Evolutionary conservation across 2,113 vertebrate genomes (phyloP), one percentile per base, ranked within the genome.

Genomic region (Burhinus oedicnemus): DNA sequence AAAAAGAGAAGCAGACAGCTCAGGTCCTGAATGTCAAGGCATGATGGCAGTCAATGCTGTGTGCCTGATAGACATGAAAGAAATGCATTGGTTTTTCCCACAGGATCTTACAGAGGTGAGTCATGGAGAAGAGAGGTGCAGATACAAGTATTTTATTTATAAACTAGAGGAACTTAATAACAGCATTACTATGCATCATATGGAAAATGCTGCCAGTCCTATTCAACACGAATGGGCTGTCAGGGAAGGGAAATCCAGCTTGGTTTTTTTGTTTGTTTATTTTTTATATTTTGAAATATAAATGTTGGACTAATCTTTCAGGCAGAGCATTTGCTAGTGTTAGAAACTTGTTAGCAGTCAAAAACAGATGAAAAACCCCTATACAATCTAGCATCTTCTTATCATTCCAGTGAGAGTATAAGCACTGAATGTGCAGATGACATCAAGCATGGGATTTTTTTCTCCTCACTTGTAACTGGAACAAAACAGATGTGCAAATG

Each of bases 151-250:
- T 72, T 95, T 87, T 42, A 68, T 86, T 86, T 83, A 70, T 69
- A 72, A 90, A 72, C 32, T 32, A 58, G 55, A 79, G 23, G 47
- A 75, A 36, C 11, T 36, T 76, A 72, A 14, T 34, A 72, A 62
- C 30, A 92, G 57, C 29, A 49, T 83, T 68, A 30, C 38, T 44
- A 5, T 27, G 32, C 36, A 52, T 55, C 22, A 15, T 4, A 18
- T 8, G 25, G 36, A 72, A 80, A 93, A 88, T 20, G 30, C 49
- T 87, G 18, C 20, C 11, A 2, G 18, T 65, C 11, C 66, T 76
- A 32, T 30, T 47, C 15, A 44, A 45, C 32, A 58, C 0, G 0
- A 82, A 18, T 7, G 6, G 40, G 14, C 16, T 84, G 42, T 42
- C 61, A 66, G 30, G 22, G 22, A 95, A 75, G 34, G 49, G 22